Base-by-base conservation (phyloP, 2,888 invertebrate species). In the Polia nebulosa region DNA sequence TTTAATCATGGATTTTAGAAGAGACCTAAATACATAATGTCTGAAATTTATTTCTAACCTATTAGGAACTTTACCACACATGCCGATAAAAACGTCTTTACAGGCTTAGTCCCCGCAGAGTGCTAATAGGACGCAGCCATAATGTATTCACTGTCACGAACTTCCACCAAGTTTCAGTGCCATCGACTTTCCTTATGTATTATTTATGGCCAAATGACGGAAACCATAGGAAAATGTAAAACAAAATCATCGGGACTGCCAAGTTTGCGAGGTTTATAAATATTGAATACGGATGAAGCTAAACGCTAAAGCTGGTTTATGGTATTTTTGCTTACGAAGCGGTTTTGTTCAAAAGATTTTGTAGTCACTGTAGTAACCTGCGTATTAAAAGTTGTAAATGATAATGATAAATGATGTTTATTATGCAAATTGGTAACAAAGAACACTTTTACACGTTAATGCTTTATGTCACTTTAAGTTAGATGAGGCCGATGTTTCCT, bases 61-160 rank as follows among this genome's bases (percentile, higher is more conserved):
- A n/a, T n/a, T n/a, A n/a, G n/a, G n/a, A 11, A 2, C 27, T 11
- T 22, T 34, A 53, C 20, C 45, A 60, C 34, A 49, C 34, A 58
- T 44, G 25, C 15, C 45, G 15, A 56, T 71, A 72, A 76, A 71
- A 68, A 56, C 25, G 3, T 17, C 25, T 55, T 32, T 34, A 64
- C 52, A 51, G 27, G 45, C 22, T 27, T 32, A 56, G 53, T 55
- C 29, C 29, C 52, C 62, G 36, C 60, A 61, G 65, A 65, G 49
- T 58, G 61, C 55, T 62, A 58, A 56, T 66, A 73, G 45, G 27
- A 20, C 22, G 27, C 32, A 17, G 44, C 49, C 20, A 20, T 76
- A 85, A 86, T 81, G 68, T 82, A 85, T 85, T 87, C 85, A 49
- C 52, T 20, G 73, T 59, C 87, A 87, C 83, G 87, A 56, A n/a